Conservation (phyloP, 2,888 invertebrate genomes). For the Gymnosoma rotundatum region DNA sequence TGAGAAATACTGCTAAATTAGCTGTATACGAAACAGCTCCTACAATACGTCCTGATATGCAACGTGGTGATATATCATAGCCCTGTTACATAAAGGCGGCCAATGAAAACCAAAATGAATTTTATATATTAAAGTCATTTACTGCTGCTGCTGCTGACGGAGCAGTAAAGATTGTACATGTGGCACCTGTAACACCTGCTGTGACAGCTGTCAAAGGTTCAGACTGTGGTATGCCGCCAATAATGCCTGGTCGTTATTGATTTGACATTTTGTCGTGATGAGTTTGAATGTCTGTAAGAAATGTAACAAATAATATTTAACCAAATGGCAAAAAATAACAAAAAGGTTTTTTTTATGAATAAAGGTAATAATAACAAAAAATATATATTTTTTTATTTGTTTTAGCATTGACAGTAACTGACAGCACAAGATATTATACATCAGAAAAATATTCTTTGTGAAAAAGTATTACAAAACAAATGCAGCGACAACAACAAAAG, state of each 20-base stretch:
- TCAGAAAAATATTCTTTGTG: too few relatives aligned
- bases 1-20: slow-evolving; percentile 98
- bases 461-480: too few relatives aligned
- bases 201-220: slow-evolving; percentile 76
- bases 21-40: slow-evolving; percentile 99
- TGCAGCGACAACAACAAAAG: too few relatives aligned
- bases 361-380: too few relatives aligned
- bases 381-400: too few relatives aligned
- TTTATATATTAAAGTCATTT: slow-evolving; percentile 97
- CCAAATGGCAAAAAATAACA: too few relatives aligned
- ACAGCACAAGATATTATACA: too few relatives aligned
- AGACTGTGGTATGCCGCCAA: slow-evolving; percentile 76
- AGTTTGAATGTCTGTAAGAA: slow-evolving; percentile 76
- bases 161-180: slow-evolving; percentile 43
- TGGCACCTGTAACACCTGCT: slow-evolving; percentile 74
- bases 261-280: slow-evolving; percentile 81
- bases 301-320: neutral
- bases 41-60: slow-evolving; percentile 89
- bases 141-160: slow-evolving; percentile 85
- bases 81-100: slow-evolving; percentile 99
- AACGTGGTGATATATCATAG: slow-evolving; percentile 97
- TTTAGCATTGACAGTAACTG: too few relatives aligned
- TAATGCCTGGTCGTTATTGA: slow-evolving; percentile 80
- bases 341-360: too few relatives aligned
- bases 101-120: slow-evolving; percentile 98